Base-by-base conservation (phyloP, 2,888 invertebrate genomes). In the Ennomos quercinarius region DNA sequence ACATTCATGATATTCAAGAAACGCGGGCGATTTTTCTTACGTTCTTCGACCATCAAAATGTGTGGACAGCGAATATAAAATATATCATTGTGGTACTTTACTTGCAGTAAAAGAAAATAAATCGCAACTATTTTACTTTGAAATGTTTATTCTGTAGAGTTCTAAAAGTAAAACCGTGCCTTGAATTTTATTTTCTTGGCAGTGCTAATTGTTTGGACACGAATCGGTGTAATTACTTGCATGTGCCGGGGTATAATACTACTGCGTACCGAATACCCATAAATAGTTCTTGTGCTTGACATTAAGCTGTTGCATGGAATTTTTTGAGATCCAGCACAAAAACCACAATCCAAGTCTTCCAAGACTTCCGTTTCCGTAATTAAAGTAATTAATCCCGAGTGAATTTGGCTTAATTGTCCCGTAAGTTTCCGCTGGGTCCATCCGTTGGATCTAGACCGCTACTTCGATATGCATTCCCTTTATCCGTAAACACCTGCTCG, bases 301-400 rank as follows among this genome's bases (percentile, higher is more conserved):
- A 83, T 84, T 83, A 78, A 80, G 72, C 72, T 76, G 70, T 68
- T 77, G 78, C 77, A 78, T 78, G 82, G 77, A 66, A 81, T 82
- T 83, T 80, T 75, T 73, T 66, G 71, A 70, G 69, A 73, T 73
- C 71, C 63, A 66, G 64, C 46, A 71, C 64, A 77, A 79, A 78
- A 78, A 81, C 76, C 78, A 76, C 77, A 77, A 77, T 71, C 72
- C 73, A 74, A 78, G 80, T 74, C 81, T 87, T 90, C 91, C 88
- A 74, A 78, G 80, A 74, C 81, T 87, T 90, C 91, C 88, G 89
- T 84, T 89, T 91, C 91, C 90, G 86, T 85, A 83, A 91, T 90
- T 91, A 91, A 82, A 85, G 83, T 86, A 90, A 91, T 90, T 86
- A 88, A 83, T 81, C 77, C 73, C 55, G 74, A 83, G 77, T 80